Evolutionary conservation across 2,888 invertebrate genomes (phyloP).

Genomic region (Cremastinae sp.): DNA sequence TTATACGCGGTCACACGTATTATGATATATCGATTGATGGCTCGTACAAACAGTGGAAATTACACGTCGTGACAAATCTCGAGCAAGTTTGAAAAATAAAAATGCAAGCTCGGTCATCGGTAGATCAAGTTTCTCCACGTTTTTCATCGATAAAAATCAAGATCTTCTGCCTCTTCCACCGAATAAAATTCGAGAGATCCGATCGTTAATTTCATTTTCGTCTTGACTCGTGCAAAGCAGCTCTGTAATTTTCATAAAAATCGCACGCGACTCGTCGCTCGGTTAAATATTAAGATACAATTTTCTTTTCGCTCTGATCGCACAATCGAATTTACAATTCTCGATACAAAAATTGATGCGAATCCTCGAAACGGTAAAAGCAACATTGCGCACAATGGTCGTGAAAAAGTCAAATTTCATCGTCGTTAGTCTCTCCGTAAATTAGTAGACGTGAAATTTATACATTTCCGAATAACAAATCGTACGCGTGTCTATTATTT

Average conservation of each 20-base stretch:
- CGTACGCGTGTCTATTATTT: slow-evolving; percentile 13
- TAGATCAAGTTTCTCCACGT: slow-evolving; percentile 4
- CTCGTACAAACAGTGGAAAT: slow-evolving; percentile 48
- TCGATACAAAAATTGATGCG: too few species aligned
- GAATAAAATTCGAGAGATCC: slow-evolving; percentile 26
- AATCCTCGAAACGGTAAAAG: slow-evolving; percentile 26
- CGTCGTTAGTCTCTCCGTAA: neutral
- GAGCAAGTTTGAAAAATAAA: slow-evolving; percentile 38
- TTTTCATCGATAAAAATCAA: slow-evolving; percentile 11
- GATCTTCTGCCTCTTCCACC: neutral
- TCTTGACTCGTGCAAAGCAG: slow-evolving; percentile 5
- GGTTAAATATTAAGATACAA: too few species aligned
- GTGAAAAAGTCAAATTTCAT: slow-evolving; percentile 9
- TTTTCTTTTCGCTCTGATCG: too few species aligned
- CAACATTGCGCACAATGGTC: slow-evolving; percentile 43
- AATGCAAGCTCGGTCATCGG: slow-evolving; percentile 45
- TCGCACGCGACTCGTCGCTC: too few species aligned
- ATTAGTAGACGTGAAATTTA: slow-evolving; percentile 3
- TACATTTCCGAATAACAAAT: slow-evolving; percentile 15
- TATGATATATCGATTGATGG: slow-evolving; percentile 41
- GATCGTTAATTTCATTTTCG: neutral
- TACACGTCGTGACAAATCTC: slow-evolving; percentile 45
- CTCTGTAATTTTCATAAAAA: slow-evolving; percentile 18
- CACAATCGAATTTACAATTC: too few species aligned
- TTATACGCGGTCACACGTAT: slow-evolving; percentile 21